These are phyloP conservation scores for Myiopsitta monachus DNA, from an alignment of 2,113 vertebrate genomes.

Conservation along the genomic window DNA sequence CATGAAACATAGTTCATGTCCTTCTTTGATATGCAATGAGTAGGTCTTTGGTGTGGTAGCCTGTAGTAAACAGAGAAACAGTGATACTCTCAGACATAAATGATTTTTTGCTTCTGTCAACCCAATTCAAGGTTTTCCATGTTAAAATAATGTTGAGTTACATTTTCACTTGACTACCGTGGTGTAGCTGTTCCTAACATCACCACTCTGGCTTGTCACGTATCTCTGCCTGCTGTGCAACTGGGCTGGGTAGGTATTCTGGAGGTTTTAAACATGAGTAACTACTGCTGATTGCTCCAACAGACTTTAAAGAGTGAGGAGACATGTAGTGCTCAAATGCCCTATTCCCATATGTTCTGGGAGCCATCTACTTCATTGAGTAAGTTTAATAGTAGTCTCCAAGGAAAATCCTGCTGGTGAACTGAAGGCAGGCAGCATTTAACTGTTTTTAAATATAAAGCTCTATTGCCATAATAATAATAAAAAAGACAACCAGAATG, in stretches of 20 bases:
- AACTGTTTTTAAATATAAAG: not conserved
- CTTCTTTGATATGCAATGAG: not conserved
- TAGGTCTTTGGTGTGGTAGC: not conserved
- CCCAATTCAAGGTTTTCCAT: not conserved
- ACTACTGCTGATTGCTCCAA: not conserved
- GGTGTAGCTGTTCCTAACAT: not conserved
- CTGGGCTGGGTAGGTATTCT: not conserved
- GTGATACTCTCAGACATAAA: not conserved
- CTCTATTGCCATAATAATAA: not conserved
- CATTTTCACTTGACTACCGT: not conserved
- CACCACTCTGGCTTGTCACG: not conserved
- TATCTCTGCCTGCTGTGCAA: fast-evolving
- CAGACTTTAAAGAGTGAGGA: not conserved
- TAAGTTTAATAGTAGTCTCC: not conserved
- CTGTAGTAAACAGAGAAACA: not conserved
- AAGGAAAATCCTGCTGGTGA: not conserved
- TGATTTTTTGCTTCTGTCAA: not conserved
- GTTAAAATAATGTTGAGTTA: not conserved
- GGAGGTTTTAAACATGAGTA: not conserved
- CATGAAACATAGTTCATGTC: not conserved
- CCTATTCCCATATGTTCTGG: not conserved
- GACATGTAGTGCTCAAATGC: not conserved
- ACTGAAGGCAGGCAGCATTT: not conserved
- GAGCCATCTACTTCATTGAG: not conserved
- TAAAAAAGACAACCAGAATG: not conserved